Evolutionary conservation across 2,113 vertebrate genomes (phyloP), one percentile per base, ranked within the genome.

Genomic region (Trogon melanurus): DNA sequence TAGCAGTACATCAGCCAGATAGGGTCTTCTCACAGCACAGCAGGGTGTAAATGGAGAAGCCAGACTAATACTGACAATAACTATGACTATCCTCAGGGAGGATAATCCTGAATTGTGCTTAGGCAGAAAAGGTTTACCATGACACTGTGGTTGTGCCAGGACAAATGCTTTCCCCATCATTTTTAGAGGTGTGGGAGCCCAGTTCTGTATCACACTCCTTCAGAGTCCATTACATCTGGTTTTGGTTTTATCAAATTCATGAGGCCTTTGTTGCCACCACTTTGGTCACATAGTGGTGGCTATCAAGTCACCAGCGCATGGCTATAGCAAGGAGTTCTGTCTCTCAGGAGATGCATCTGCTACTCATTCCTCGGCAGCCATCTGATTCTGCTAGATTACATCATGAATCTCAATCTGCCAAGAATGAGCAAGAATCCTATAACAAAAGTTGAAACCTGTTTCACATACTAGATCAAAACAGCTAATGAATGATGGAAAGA

Each of bases 391-490:
- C 73, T 74, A 65, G 73, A 50, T 87, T 92, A 75, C 89, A 87
- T 57, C 89, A 91, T 79, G 36, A 60, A 76, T 65, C 75, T 61
- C 71, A 79, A 72, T 64, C 78, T 95, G 91, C 87, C 93, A 95
- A 92, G 89, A 75, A 89, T 6, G 80, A 93, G 14, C 34, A 74
- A 64, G 44, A 93, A 87, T 89, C 57, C 36, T 85, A 20, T 79
- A 95, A 89, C 80, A 89, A 81, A 96, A 87, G 87, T 53, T 79
- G 89, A 96, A 91, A 95, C 78, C 95, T 96, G 86, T 89, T 95
- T 96, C 89, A 89, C 95, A 89, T 87, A 78, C 84, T 75, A 85
- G 73, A 97, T 91, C 94, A 92, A 95, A 97, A 89, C 89, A 95
- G 84, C 62, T 84, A 41, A 85, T 5, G 4, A 92, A 91, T 83